Conservation (phyloP, 2,888 invertebrate genomes). For the Sinohyriopsis cumingii region DNA sequence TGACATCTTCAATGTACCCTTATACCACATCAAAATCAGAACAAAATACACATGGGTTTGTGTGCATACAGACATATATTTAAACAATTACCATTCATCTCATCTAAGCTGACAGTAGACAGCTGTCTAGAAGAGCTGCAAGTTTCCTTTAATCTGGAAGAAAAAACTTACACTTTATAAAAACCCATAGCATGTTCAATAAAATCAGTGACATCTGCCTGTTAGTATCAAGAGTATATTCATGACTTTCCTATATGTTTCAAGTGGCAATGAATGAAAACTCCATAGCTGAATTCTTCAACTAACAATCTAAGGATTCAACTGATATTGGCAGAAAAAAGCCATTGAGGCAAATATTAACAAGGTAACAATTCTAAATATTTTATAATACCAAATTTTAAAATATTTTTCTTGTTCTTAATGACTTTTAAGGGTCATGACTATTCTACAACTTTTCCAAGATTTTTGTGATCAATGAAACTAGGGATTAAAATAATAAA, state of each 20-base stretch:
- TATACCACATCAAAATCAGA: not conserved
- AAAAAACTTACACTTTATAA: not conserved
- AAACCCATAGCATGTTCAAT: not conserved
- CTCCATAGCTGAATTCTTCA: no score
- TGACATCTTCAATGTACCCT: slow-evolving; percentile 5
- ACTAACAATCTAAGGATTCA: no score
- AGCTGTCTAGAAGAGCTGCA: slow-evolving; percentile 18
- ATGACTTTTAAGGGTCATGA: no score
- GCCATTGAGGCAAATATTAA: not conserved
- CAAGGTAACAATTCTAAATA: not conserved
- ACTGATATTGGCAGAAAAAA: not conserved
- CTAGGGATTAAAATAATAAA: no score
- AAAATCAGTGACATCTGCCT: not conserved
- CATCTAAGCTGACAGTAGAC: slow-evolving; percentile 18
- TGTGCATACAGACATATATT: no score
- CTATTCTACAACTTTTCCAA: no score
- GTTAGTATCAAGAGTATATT: no score
- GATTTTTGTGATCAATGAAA: no score
- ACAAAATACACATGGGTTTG: not conserved
- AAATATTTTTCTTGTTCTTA: no score
- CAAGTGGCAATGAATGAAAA: no score
- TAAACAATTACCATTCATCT: slow-evolving; percentile 6
- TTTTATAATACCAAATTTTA: no score
- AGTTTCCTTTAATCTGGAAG: slow-evolving; percentile 44
- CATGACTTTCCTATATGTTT: no score